These are phyloP conservation scores for Phataginus tricuspis DNA, from an alignment of 2,797 vertebrate species.

Conservation along the genomic window DNA sequence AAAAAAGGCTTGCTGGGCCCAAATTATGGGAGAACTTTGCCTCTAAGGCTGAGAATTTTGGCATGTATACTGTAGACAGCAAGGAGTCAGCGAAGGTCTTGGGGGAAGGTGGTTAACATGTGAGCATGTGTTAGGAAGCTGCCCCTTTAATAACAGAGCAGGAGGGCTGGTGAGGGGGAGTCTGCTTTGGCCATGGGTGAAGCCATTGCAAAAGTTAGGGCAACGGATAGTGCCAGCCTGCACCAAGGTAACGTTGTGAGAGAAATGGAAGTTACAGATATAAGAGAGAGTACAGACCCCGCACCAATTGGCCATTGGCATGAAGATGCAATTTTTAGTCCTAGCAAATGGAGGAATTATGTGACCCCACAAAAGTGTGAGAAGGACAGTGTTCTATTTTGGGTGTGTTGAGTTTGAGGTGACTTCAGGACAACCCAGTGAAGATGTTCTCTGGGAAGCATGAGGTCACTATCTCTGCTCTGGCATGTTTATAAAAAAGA, in stretches of 20 bases:
- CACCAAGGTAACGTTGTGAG: background rate
- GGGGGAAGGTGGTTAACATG: background rate
- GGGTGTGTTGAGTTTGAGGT: conserved; percentile 68
- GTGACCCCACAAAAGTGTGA: conserved; percentile 34
- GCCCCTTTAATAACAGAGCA: background rate
- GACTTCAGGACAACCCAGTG: conserved; percentile 70
- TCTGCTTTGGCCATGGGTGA: background rate
- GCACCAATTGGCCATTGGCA: background rate
- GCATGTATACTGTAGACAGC: background rate
- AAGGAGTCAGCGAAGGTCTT: background rate
- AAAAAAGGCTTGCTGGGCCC: background rate
- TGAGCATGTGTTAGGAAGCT: background rate
- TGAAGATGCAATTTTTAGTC: conserved; percentile 6
- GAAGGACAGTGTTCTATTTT: conserved; percentile 70
- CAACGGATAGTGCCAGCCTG: background rate
- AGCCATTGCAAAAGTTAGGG: background rate
- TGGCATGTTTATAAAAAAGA: conserved; percentile 66
- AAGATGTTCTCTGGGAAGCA: conserved; percentile 67
- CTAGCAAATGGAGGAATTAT: background rate
- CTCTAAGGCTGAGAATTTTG: background rate
- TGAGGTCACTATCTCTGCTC: conserved; percentile 72
- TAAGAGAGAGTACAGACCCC: background rate
- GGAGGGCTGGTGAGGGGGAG: background rate
- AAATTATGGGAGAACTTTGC: background rate
- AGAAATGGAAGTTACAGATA: background rate